Conservation (phyloP, 2,113 vertebrate genomes). For the Atrichornis clamosus region DNA sequence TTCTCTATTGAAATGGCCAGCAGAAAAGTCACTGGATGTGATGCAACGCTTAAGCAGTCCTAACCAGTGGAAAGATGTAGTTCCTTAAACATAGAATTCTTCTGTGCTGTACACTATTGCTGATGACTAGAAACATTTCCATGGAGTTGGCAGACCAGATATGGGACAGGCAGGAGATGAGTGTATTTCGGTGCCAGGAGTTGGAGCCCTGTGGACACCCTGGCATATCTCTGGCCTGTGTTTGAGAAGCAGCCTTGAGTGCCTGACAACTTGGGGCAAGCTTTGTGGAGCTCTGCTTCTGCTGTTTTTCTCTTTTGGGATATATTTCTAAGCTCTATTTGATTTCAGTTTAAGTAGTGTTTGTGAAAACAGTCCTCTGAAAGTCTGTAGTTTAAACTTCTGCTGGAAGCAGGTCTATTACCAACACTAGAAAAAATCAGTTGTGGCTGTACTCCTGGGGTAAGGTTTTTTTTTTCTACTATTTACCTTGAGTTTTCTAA, state of each 20-base stretch:
- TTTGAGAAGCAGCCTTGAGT: background rate
- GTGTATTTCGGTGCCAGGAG: background rate
- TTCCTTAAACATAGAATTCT: background rate
- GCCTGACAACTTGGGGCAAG: background rate
- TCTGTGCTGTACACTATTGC: background rate
- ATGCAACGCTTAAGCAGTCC: background rate
- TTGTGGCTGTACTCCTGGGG: background rate
- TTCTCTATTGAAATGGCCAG: background rate
- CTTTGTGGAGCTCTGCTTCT: background rate
- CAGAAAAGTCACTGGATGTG: background rate
- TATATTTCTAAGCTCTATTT: background rate
- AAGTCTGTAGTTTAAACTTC: background rate
- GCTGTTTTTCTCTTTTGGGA: background rate
- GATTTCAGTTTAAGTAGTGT: background rate
- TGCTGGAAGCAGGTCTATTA: background rate
- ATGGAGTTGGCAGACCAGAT: background rate
- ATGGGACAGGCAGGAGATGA: background rate
- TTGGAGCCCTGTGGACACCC: background rate
- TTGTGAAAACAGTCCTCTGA: background rate
- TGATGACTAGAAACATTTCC: background rate
- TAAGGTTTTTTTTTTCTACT: background rate
- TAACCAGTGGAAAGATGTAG: background rate
- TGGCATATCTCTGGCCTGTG: background rate
- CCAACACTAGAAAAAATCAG: background rate
- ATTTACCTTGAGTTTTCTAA: background rate